Evolutionary conservation across 92 coral and sea anemone genomes (phyloP), one percentile per base, ranked within the genome.

Genomic region (Palythoa grandiflora): DNA sequence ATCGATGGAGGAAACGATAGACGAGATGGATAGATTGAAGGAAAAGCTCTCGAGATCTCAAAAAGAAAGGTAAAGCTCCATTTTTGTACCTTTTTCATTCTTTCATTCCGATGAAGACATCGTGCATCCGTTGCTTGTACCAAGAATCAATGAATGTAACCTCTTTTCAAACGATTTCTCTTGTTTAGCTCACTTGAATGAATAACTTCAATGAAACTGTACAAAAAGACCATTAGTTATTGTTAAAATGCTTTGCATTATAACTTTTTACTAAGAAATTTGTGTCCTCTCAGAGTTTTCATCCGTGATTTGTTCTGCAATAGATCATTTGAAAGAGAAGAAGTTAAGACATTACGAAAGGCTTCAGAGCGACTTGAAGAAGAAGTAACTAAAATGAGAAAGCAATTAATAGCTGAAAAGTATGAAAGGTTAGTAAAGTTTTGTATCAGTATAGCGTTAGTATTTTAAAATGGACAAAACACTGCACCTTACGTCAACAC

Each of bases 341-440:
- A 95, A 77, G 93, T 95, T 0, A 89, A 94, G 20, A 92, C 99
- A 0, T 91, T 97, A 37, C 87, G 98, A 37, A 89, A 89, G 70
- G 98, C 99, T 6, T 97, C 99, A 0, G 96, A 93, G 12, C 90
- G 97, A 75, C 95, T 97, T 38, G 97, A 94, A 88, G 94, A 90
- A 55, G 99, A 97, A 91, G 98, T 97, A 21, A 44, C 88, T 50
- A 93, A 90, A 54, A 87, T 97, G 53, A 90, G 96, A 80, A 97
- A 95, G 17, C 95, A 97, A 48, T 80, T 97, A 48, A 90, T 94
- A 38, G 90, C 98, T 75, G 99, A 97, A 81, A 97, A 97, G 85
- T 97, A 92, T 86, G 99, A 97, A 91, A 95, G 98, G 99, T 97
- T 87, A 20, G 80, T 12, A 17, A 60, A 28, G 28, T 28, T 28